Evolutionary conservation across 2,888 invertebrate genomes (phyloP).

Genomic region (Lochmaea capreae): DNA sequence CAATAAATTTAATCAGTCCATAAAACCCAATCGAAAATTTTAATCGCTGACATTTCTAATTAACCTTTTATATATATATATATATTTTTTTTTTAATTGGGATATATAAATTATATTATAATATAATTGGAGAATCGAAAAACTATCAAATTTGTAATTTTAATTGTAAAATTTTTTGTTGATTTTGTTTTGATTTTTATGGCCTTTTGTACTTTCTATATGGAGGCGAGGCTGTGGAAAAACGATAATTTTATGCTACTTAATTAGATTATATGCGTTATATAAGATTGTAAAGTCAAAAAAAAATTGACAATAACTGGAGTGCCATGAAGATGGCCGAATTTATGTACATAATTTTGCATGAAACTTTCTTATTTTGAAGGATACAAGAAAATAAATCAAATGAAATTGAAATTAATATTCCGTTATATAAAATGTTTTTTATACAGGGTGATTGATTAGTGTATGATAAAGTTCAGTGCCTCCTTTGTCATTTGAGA

Average conservation of each 20-base stretch:
- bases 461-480: too few species aligned
- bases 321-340: slow-evolving; percentile 59
- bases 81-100: neutral
- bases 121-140: too few species aligned
- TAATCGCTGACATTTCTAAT: neutral
- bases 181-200: slow-evolving; percentile 26
- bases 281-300: slow-evolving; percentile 50
- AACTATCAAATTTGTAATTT: neutral
- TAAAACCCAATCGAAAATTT: too few species aligned
- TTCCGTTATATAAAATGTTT: neutral
- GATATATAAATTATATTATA: too few species aligned
- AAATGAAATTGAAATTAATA: neutral
- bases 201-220: slow-evolving; percentile 58
- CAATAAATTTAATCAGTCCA: too few species aligned
- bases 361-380: slow-evolving; percentile 39
- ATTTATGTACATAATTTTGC: slow-evolving; percentile 56
- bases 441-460: too few species aligned
- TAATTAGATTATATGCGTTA: slow-evolving; percentile 51
- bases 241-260: slow-evolving; percentile 53
- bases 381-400: neutral
- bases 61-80: neutral
- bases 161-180: slow-evolving; percentile 14
- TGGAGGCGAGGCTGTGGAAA: slow-evolving; percentile 59
- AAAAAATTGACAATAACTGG: slow-evolving; percentile 57
- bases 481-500: too few species aligned